These are phyloP conservation scores for Brachionus rubens DNA, from an alignment of 1,140 invertebrate genomes.

Conservation along the genomic window DNA sequence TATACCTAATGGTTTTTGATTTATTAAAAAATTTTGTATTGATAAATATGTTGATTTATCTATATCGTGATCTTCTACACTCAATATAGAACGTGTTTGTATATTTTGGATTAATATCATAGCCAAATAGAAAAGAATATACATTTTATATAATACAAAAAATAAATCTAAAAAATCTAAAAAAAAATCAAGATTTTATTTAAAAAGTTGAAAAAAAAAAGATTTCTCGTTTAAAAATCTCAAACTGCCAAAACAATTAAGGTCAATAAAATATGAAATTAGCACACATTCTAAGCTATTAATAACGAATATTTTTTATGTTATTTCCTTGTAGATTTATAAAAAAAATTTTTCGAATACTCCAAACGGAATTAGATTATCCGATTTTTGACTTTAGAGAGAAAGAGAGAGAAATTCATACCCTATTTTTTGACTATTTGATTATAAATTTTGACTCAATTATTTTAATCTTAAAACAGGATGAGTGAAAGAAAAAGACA, in stretches of 20 bases:
- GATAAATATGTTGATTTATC: not conserved
- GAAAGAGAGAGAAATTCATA: too few species aligned
- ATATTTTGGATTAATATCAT: not conserved
- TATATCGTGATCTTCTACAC: too few species aligned
- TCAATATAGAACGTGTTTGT: not conserved
- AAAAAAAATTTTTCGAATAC: conserved; percentile 7
- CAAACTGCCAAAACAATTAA: not conserved
- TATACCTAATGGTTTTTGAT: conserved; percentile 27
- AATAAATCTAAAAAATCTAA: not conserved
- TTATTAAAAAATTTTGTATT: conserved; percentile 8
- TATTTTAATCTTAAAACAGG: too few species aligned
- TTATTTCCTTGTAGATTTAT: not conserved
- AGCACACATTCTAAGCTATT: conserved; percentile 23
- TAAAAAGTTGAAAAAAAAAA: not conserved
- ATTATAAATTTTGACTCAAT: too few species aligned
- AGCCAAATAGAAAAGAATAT: not conserved
- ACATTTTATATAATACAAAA: conserved; percentile 23
- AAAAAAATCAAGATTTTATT: not conserved
- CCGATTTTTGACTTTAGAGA: too few species aligned
- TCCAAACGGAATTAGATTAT: conserved; percentile 8
- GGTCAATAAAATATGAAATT: conserved; percentile 11
- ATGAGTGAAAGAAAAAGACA: too few species aligned
- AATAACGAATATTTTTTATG: not conserved
- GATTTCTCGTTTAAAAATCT: not conserved
- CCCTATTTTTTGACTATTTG: too few species aligned